Conservation (phyloP, 2,113 vertebrate species). For the Nyctibius bracteatus region DNA sequence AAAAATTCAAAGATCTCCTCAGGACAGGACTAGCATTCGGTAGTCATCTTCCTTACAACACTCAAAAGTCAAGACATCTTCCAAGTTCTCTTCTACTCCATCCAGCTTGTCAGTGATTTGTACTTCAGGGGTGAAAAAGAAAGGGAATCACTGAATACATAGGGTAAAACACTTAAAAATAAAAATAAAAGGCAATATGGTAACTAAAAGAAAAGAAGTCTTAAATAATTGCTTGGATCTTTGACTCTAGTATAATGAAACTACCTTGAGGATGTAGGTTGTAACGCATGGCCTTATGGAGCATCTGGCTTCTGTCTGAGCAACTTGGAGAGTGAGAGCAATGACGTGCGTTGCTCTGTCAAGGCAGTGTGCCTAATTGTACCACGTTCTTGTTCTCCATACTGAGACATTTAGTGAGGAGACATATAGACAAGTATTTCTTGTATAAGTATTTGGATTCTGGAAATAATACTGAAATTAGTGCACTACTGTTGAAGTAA, state of each 20-base stretch:
- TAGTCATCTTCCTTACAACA: neutral
- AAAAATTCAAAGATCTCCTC: neutral
- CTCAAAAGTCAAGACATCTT: neutral
- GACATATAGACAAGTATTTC: neutral
- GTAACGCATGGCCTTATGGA: accelerated
- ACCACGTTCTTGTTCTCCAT: neutral
- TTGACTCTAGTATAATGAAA: neutral
- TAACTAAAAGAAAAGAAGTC: neutral
- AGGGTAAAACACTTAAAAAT: neutral
- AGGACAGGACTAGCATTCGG: neutral
- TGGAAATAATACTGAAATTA: neutral
- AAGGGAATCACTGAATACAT: neutral
- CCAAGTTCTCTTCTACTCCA: neutral
- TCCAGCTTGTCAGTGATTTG: neutral
- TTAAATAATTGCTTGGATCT: neutral
- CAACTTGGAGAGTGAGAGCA: neutral
- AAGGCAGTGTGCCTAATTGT: too few species aligned
- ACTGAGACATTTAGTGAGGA: neutral
- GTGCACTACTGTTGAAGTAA: neutral
- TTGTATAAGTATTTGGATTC: neutral
- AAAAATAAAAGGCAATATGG: neutral
- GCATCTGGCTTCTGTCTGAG: accelerated
- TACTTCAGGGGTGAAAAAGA: neutral
- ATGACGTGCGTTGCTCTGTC: accelerated
- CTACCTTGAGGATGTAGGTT: accelerated